These are phyloP conservation scores for Bibio marci DNA, from an alignment of 2,888 invertebrate species.

Conservation along the genomic window DNA sequence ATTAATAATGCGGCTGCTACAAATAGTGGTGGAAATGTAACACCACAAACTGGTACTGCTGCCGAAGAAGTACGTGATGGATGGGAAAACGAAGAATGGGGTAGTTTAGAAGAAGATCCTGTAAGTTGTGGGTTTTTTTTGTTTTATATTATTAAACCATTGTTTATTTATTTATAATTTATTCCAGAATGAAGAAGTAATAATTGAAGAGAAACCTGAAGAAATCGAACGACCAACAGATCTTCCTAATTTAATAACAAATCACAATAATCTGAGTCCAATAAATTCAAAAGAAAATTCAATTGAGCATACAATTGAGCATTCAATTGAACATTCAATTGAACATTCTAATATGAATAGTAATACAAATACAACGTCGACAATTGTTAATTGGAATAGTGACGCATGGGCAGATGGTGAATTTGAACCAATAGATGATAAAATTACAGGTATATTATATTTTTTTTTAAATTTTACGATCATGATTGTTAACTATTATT, in stretches of 20 bases:
- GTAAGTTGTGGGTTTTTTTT: too few species aligned
- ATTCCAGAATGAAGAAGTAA: slow-evolving; percentile 7
- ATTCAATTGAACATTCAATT: too few species aligned
- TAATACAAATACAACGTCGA: slow-evolving; percentile 9
- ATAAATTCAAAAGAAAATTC: slow-evolving; percentile 1
- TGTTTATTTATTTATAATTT: not conserved
- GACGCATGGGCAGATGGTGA: slow-evolving; percentile 61
- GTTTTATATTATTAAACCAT: slow-evolving; percentile 4
- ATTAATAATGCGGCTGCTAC: slow-evolving; percentile 20
- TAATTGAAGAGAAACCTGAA: slow-evolving; percentile 5
- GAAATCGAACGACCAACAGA: slow-evolving; percentile 4
- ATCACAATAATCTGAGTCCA: slow-evolving; percentile 11
- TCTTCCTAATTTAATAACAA: slow-evolving; percentile 6
- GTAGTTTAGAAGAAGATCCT: slow-evolving; percentile 67
- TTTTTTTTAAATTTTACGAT: too few species aligned
- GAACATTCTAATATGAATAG: too few species aligned
- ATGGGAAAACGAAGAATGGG: slow-evolving; percentile 79
- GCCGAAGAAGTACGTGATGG: slow-evolving; percentile 53
- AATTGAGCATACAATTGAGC: too few species aligned
- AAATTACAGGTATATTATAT: slow-evolving; percentile 32
- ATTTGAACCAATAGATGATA: slow-evolving; percentile 62
- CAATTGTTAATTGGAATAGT: slow-evolving; percentile 30
- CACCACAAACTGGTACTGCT: slow-evolving; percentile 33
- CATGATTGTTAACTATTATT: too few species aligned
- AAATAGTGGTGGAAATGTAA: slow-evolving; percentile 32